These are phyloP conservation scores for Montipora capitata DNA, from an alignment of 92 coral and sea anemone genomes.

Conservation along the genomic window DNA sequence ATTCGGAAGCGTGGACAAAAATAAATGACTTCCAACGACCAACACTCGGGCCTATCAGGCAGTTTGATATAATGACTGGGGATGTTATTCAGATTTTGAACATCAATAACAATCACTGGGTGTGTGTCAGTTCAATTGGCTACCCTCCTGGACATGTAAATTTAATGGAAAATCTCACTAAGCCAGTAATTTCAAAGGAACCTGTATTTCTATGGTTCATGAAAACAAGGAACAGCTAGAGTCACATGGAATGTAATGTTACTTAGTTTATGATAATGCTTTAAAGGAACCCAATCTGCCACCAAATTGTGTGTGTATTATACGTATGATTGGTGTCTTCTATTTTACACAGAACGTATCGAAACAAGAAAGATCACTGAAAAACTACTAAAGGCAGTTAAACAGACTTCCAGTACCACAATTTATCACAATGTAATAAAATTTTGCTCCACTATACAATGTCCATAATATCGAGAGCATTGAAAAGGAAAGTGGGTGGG, in stretches of 20 bases:
- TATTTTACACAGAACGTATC: background rate
- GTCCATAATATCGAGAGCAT: constrained; percentile 6
- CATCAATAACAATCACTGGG: background rate
- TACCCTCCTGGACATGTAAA: constrained; percentile 28
- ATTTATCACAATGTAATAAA: background rate
- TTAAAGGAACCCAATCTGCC: background rate
- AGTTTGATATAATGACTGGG: constrained; percentile 44
- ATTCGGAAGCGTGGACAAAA: too few species aligned
- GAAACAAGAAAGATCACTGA: background rate
- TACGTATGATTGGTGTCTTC: background rate
- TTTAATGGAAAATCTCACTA: background rate
- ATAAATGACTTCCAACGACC: constrained; percentile 18
- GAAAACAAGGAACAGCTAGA: constrained; percentile 10
- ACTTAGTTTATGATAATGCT: background rate
- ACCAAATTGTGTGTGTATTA: background rate
- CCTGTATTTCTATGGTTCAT: constrained; percentile 12
- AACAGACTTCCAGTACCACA: constrained; percentile 23
- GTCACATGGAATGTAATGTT: background rate
- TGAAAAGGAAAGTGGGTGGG: background rate
- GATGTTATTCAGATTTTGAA: constrained; percentile 40
- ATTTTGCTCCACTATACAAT: constrained; percentile 21
- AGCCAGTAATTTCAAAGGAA: too few species aligned
- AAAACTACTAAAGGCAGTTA: constrained; percentile 16
- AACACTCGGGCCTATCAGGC: background rate
- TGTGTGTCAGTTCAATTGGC: background rate